Conservation (phyloP, 2,797 vertebrate genomes). For the Lagothrix lagotricha region DNA sequence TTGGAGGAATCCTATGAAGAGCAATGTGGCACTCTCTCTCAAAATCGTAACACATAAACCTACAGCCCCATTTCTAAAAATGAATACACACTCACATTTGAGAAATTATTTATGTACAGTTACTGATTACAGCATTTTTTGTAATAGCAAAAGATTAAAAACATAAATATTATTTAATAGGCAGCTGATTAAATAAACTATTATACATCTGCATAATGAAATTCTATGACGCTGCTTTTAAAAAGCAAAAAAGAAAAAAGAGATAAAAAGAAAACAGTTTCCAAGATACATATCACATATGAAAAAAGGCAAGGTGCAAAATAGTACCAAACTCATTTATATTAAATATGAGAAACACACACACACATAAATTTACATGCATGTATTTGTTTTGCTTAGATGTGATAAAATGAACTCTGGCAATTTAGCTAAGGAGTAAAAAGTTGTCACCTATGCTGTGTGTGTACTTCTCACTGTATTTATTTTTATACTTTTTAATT, state of each 20-base stretch:
- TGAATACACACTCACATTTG: background rate
- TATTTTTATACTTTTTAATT: background rate
- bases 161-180: background rate
- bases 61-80: background rate
- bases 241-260: background rate
- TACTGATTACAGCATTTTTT: background rate
- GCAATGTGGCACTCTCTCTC: background rate
- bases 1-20: background rate
- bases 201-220: background rate
- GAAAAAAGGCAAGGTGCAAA: background rate
- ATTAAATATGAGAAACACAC: background rate
- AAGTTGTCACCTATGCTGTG: background rate
- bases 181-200: background rate
- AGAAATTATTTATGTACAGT: background rate
- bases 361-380: too few relatives aligned
- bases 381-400: background rate
- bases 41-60: background rate
- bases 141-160: background rate
- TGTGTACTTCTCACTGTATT: background rate
- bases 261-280: background rate
- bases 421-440: background rate
- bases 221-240: background rate
- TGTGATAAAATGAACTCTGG: background rate
- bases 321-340: background rate
- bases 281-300: background rate